These are phyloP conservation scores for Paramormyrops kingsleyae DNA, from an alignment of 2,113 vertebrate genomes.

Conservation along the genomic window DNA sequence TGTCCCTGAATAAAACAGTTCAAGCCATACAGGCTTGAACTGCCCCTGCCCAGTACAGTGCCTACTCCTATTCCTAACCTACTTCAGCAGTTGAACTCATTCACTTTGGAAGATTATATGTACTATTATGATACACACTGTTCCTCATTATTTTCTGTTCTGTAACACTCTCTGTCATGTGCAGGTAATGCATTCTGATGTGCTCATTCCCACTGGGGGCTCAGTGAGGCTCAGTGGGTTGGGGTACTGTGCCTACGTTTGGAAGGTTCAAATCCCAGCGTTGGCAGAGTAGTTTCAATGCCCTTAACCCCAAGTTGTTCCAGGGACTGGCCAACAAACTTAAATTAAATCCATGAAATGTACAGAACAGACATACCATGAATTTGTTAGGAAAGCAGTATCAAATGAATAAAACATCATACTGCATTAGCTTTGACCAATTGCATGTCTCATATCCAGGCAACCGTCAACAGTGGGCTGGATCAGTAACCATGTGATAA, in stretches of 20 bases:
- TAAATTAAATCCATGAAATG: background rate
- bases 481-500: background rate
- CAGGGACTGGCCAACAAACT: background rate
- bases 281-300: background rate
- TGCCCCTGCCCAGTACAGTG: too few species aligned
- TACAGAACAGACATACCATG: background rate
- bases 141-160: background rate
- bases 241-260: background rate
- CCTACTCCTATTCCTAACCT: background rate
- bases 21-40: background rate
- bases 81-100: background rate
- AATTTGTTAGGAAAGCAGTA: background rate
- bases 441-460: background rate
- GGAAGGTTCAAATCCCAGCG: background rate
- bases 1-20: background rate
- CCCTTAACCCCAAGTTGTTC: background rate
- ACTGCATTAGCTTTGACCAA: background rate
- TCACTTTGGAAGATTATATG: background rate
- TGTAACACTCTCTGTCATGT: background rate
- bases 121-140: background rate
- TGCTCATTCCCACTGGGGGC: background rate
- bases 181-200: background rate
- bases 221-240: background rate
- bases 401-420: background rate
- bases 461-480: background rate